phyloP scores from a whole-genome alignment of 2,113 vertebrate species.

The Candoia aspera region DNA sequence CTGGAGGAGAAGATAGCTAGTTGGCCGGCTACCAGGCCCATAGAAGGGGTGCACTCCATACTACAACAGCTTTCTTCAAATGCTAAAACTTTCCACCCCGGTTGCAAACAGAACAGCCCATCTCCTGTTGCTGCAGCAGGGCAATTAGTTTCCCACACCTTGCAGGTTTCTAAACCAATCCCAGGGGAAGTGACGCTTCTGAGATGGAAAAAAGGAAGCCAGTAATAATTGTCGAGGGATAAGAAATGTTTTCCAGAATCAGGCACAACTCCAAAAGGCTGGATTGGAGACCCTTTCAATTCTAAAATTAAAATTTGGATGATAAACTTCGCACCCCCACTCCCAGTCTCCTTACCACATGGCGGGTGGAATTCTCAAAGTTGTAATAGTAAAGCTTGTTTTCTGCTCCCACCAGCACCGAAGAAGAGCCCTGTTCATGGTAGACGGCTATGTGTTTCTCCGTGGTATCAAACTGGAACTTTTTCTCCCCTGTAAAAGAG shows the following conservation, averaged over 20 bases:
- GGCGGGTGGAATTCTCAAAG: slow-evolving; percentile 45
- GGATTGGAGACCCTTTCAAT: background rate
- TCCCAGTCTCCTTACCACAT: slow-evolving; percentile 43
- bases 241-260: background rate
- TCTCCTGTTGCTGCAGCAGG: background rate
- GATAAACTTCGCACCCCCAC: too few species aligned
- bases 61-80: background rate
- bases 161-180: background rate
- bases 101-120: background rate
- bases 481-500: slow-evolving; percentile 60
- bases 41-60: background rate
- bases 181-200: background rate
- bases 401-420: slow-evolving; percentile 68
- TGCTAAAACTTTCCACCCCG: background rate
- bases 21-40: background rate
- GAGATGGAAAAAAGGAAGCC: background rate
- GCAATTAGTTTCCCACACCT: background rate
- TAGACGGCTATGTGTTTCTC: slow-evolving; percentile 73
- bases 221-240: background rate
- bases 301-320: background rate
- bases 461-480: slow-evolving; percentile 43
- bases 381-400: slow-evolving; percentile 67
- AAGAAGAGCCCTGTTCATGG: slow-evolving; percentile 62
- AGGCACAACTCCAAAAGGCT: background rate
- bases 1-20: background rate